Evolutionary conservation across 2,797 vertebrate species (phyloP).

Genomic region (Pseudopleuronectes americanus): DNA sequence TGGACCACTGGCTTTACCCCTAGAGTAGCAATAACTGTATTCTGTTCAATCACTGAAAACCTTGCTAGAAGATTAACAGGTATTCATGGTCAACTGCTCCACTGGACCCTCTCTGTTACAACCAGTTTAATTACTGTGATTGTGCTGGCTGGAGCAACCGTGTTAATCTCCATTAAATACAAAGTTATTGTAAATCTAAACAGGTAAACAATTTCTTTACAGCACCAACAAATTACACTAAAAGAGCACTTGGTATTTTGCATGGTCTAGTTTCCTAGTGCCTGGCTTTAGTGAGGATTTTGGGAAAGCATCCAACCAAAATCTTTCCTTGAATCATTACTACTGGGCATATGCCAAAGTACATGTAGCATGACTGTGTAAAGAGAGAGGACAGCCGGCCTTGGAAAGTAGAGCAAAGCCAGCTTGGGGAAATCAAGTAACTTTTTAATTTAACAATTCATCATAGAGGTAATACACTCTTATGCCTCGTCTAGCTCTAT

Average conservation of each 20-base stretch:
- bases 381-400: background rate
- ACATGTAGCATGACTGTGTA: conserved; percentile 26
- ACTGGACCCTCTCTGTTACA: too few species aligned
- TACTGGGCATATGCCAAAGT: background rate
- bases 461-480: conserved; percentile 19
- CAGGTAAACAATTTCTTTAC: conserved; percentile 11
- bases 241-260: background rate
- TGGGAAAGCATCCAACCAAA: conserved; percentile 1
- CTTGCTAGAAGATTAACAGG: background rate
- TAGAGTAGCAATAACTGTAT: conserved; percentile 3
- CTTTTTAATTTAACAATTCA: conserved; percentile 41
- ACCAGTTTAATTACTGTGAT: background rate
- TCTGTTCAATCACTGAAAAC: conserved; percentile 12
- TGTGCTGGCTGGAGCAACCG: background rate
- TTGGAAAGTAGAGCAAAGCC: conserved; percentile 22
- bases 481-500: background rate
- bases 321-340: conserved; percentile 13
- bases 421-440: conserved; percentile 2
- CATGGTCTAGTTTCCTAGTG: conserved; percentile 17
- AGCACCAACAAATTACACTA: conserved; percentile 7
- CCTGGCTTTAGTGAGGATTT: conserved; percentile 18
- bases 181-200: conserved; percentile 17
- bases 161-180: background rate
- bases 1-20: conserved; percentile 6
- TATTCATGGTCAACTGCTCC: background rate